Evolutionary conservation across 2,113 vertebrate genomes (phyloP).

Genomic region (Brienomyrus longianalis): DNA sequence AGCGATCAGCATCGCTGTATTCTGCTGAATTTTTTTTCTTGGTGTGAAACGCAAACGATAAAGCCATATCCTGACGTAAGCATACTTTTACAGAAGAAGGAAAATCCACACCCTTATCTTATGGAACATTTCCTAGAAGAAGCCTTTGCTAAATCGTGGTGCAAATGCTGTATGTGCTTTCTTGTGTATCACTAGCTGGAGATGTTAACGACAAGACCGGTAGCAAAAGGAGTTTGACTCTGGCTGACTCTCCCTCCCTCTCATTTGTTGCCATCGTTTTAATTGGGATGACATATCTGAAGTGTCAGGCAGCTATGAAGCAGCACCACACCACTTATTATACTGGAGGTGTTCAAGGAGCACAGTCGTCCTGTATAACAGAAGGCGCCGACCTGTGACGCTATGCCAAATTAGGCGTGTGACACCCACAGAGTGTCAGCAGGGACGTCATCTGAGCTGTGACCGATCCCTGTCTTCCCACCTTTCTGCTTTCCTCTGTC

Average conservation of each 20-base stretch:
- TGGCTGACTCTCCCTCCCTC: neutral
- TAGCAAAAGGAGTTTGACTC: neutral
- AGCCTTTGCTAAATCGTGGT: neutral
- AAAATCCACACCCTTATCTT: neutral
- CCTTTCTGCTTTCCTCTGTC: neutral
- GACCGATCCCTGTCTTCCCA: neutral
- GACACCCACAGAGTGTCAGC: neutral
- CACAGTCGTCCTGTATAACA: neutral
- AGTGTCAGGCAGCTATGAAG: neutral
- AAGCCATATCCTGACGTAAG: neutral
- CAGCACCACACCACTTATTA: neutral
- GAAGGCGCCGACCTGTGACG: neutral
- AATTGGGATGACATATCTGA: neutral
- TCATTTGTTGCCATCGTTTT: neutral
- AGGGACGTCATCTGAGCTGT: neutral
- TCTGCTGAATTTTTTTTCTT: neutral
- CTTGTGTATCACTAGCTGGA: neutral
- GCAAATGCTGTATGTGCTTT: neutral
- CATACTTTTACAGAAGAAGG: neutral
- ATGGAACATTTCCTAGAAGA: neutral
- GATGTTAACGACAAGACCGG: neutral
- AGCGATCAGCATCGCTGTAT: neutral
- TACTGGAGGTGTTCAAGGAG: neutral
- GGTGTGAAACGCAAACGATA: neutral
- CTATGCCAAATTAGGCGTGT: neutral